These are phyloP conservation scores for Plagodis dolabraria DNA, from an alignment of 2,888 invertebrate species.

Conservation along the genomic window DNA sequence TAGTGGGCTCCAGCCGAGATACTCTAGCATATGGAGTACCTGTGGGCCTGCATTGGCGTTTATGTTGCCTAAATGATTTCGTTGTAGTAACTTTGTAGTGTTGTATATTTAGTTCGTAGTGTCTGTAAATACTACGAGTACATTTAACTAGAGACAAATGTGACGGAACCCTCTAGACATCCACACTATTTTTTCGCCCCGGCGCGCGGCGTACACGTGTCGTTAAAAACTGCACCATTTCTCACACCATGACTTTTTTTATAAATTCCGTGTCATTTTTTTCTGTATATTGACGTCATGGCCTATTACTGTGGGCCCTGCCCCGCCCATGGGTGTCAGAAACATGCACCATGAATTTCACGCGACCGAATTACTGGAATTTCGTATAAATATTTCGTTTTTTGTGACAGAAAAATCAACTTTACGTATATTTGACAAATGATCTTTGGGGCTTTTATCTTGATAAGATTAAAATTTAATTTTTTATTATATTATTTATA, in stretches of 20 bases:
- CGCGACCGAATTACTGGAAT: slow-evolving; percentile 76
- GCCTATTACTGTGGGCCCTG: slow-evolving; percentile 44
- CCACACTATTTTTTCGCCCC: slow-evolving; percentile 11
- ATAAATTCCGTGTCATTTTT: slow-evolving; percentile 24
- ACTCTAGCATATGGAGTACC: no score
- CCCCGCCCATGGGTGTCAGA: slow-evolving; percentile 53
- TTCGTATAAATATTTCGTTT: slow-evolving; percentile 28
- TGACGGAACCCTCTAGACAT: slow-evolving; percentile 20
- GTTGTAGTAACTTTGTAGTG: no score
- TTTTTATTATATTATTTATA: no score
- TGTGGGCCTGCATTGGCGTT: no score
- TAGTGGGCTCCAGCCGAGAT: no score
- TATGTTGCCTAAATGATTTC: no score
- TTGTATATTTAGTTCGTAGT: no score
- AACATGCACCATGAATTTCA: slow-evolving; percentile 63
- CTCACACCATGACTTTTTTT: slow-evolving; percentile 39
- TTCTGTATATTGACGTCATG: slow-evolving; percentile 34
- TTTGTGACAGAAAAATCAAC: slow-evolving; percentile 13
- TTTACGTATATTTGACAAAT: slow-evolving; percentile 5
- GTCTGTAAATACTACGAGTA: no score
- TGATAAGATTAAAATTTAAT: no score
- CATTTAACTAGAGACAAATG: no score
- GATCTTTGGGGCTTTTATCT: slow-evolving; percentile 7
- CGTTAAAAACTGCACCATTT: slow-evolving; percentile 36
- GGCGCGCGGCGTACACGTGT: slow-evolving; percentile 30